Evolutionary conservation across 2,888 invertebrate species (phyloP).

Genomic region (Harpagoxenus sublaevis): DNA sequence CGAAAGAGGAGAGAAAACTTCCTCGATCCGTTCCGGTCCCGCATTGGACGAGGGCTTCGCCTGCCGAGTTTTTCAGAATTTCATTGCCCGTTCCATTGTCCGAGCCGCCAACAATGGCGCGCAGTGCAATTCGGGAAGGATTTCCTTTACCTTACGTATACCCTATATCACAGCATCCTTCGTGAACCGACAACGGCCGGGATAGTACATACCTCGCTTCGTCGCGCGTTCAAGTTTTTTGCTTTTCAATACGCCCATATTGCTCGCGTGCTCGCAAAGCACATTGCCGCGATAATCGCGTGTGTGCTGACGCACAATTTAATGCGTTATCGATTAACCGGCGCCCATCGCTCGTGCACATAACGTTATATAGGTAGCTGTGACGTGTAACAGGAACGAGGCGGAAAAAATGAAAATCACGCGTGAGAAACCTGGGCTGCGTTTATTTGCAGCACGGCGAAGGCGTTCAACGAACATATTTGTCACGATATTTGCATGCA

Average conservation of each 20-base stretch:
- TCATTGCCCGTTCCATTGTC: constrained; percentile 73
- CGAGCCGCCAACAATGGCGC: constrained; percentile 68
- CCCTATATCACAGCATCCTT: constrained; percentile 42
- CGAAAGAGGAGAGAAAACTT: constrained; percentile 59
- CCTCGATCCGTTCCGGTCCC: constrained; percentile 45
- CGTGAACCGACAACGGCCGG: constrained; percentile 15
- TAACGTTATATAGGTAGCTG: not conserved
- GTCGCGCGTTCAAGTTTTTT: constrained; percentile 24
- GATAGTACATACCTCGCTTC: constrained; percentile 8
- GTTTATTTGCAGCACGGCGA: constrained; percentile 27
- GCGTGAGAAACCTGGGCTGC: constrained; percentile 4
- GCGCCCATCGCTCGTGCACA: not conserved
- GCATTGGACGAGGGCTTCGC: constrained; percentile 57
- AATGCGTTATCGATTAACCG: constrained; percentile 68
- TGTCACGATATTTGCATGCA: constrained; percentile 64
- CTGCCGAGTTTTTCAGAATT: constrained; percentile 69
- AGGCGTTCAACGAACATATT: constrained; percentile 6
- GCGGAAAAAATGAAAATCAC: constrained; percentile 65
- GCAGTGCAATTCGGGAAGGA: constrained; percentile 70
- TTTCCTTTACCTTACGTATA: constrained; percentile 68
- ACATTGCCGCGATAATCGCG: constrained; percentile 39
- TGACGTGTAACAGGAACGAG: constrained; percentile 55
- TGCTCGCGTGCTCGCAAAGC: constrained; percentile 33
- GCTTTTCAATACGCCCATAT: constrained; percentile 56
- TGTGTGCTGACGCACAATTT: constrained; percentile 59